A percentile compares a stretch with the other conserved stretches of the same genome.
These are phyloP conservation scores for Cartodere bifasciata DNA, from an alignment of 2,888 invertebrate species.

Conservation along the genomic window DNA sequence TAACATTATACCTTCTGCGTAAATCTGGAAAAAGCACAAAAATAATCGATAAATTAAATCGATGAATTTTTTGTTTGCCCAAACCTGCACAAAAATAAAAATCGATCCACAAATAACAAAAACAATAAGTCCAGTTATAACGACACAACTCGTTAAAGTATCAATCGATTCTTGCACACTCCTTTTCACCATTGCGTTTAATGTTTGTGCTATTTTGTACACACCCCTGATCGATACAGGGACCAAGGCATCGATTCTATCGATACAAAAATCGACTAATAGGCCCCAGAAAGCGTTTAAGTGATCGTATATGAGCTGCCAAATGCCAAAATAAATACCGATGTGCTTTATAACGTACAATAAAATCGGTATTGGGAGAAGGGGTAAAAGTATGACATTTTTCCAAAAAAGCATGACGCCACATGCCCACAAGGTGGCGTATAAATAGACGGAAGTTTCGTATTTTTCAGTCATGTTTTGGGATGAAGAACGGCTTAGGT, in stretches of 20 bases:
- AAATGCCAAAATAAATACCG: constrained; percentile 40
- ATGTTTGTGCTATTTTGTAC: constrained; percentile 51
- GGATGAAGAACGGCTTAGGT: constrained; percentile 16
- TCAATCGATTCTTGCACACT: constrained; percentile 66
- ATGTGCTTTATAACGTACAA: constrained; percentile 50
- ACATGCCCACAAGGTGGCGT: constrained; percentile 69
- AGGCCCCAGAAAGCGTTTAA: constrained; percentile 16
- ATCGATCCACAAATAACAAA: constrained; percentile 67
- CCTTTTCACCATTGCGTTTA: constrained; percentile 48
- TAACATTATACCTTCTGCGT: constrained; percentile 86
- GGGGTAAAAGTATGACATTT: constrained; percentile 67
- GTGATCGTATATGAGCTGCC: constrained; percentile 38
- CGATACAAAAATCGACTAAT: constrained; percentile 46
- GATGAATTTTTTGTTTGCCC: constrained; percentile 2
- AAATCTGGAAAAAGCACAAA: constrained; percentile 49
- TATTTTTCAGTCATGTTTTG: constrained; percentile 36
- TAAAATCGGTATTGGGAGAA: constrained; percentile 63
- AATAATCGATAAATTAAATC: not conserved
- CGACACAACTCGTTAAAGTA: constrained; percentile 72
- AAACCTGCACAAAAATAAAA: constrained; percentile 73
- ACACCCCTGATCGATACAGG: constrained; percentile 70
- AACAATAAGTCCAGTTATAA: constrained; percentile 74
- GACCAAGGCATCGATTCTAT: constrained; percentile 53
- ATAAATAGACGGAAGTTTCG: constrained; percentile 60
- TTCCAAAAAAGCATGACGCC: constrained; percentile 71